These are phyloP conservation scores for Andrena camellia DNA, from an alignment of 2,888 invertebrate species.

Conservation along the genomic window DNA sequence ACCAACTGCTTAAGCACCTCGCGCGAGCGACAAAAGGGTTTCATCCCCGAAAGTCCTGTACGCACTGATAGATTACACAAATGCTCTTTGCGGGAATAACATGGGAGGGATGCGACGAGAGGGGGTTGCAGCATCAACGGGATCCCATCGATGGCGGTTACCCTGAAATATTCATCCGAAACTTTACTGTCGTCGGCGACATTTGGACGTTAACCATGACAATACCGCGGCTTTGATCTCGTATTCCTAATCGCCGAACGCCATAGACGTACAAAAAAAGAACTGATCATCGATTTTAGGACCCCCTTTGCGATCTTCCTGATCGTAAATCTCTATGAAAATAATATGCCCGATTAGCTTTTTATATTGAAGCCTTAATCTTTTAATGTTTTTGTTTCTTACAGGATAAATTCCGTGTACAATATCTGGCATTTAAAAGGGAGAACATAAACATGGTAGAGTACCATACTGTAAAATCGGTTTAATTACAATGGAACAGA, in stretches of 20 bases:
- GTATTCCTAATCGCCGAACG: constrained; percentile 67
- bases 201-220: constrained; percentile 71
- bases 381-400: too few relatives aligned
- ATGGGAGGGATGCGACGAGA: constrained; percentile 49
- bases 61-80: constrained; percentile 81
- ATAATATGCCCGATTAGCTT: constrained; percentile 1
- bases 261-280: constrained; percentile 35
- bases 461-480: too few relatives aligned
- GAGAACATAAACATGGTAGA: too few relatives aligned
- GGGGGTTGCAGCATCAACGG: constrained; percentile 40
- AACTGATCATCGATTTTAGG: constrained; percentile 41
- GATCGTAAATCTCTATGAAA: background rate
- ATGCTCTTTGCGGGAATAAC: constrained; percentile 80
- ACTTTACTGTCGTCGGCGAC: constrained; percentile 70
- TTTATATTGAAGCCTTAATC: too few relatives aligned
- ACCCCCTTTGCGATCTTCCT: constrained; percentile 9
- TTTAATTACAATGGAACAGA: too few relatives aligned
- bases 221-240: constrained; percentile 75
- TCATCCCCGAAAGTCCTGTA: constrained; percentile 77
- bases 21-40: constrained; percentile 83
- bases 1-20: constrained; percentile 82
- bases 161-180: constrained; percentile 78
- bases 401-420: too few relatives aligned
- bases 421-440: too few relatives aligned
- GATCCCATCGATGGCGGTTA: constrained; percentile 51